Evolutionary conservation across 2,888 invertebrate species (phyloP).

Genomic region (Drosophila maculinotata): DNA sequence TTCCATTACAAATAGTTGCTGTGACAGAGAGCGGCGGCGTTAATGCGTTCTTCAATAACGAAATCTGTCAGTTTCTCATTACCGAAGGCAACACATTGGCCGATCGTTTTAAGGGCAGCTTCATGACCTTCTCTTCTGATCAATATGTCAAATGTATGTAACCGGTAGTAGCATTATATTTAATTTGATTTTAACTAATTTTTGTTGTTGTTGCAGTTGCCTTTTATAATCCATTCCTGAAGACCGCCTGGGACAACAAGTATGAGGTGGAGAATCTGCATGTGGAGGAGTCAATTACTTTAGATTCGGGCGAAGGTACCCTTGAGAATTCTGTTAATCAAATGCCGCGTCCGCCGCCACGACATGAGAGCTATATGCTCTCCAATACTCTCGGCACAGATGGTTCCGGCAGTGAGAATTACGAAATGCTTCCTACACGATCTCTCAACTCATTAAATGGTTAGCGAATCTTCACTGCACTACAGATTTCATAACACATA

Average conservation of each 20-base stretch:
- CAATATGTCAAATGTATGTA: conserved; percentile 93
- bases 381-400: conserved; percentile 87
- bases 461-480: conserved; percentile 76
- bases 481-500: not conserved
- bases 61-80: conserved; percentile 94
- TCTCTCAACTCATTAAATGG: conserved; percentile 86
- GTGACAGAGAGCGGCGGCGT: conserved; percentile 96
- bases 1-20: conserved; percentile 97
- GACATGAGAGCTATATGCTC: conserved; percentile 92
- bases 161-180: not conserved
- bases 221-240: conserved; percentile 97
- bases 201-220: conserved; percentile 88
- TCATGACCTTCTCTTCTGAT: conserved; percentile 94
- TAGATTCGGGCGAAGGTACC: conserved; percentile 90
- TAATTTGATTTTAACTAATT: not conserved
- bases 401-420: conserved; percentile 88
- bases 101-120: conserved; percentile 94
- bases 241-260: conserved; percentile 98
- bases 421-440: conserved; percentile 88
- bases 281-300: conserved; percentile 90
- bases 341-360: conserved; percentile 88
- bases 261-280: conserved; percentile 97
- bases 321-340: conserved; percentile 90
- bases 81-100: conserved; percentile 97
- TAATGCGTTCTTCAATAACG: conserved; percentile 95